A percentile compares a stretch with the other conserved stretches of the same genome.
Conservation (phyloP, 2,888 invertebrate species). For the Sceliomorpha sp. region DNA sequence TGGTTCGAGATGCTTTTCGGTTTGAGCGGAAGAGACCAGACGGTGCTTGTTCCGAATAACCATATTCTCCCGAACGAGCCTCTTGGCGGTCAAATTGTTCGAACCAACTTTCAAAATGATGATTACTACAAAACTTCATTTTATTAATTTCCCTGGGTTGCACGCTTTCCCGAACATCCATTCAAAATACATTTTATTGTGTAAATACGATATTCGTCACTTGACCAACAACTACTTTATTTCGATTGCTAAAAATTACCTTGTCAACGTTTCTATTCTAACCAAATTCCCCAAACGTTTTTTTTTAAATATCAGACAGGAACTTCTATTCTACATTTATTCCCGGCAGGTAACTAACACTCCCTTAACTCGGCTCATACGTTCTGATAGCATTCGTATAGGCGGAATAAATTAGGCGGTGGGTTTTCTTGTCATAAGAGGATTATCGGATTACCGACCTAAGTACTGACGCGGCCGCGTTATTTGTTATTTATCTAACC, state of each 20-base stretch:
- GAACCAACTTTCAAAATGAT: conserved; percentile 18
- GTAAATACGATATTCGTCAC: no score
- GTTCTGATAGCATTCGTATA: conserved; percentile 43
- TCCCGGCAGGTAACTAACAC: conserved; percentile 26
- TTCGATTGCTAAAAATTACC: no score
- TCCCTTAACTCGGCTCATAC: conserved; percentile 38
- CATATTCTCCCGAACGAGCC: conserved; percentile 21
- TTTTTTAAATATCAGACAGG: no score
- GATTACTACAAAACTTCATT: conserved; percentile 22
- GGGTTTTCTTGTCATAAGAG: conserved; percentile 45
- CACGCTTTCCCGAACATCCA: conserved; percentile 9
- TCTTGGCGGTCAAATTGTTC: conserved; percentile 20
- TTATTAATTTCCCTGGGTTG: conserved; percentile 23
- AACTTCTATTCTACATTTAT: conserved; percentile 27
- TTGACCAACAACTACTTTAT: no score
- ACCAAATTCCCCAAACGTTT: no score
- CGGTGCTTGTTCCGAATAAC: conserved; percentile 16
- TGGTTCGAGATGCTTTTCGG: conserved; percentile 6
- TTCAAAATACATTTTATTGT: conserved; percentile 20
- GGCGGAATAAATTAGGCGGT: conserved; percentile 40
- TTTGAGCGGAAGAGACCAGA: conserved; percentile 1
- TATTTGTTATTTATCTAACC: conserved; percentile 38
- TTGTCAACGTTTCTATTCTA: conserved; percentile 34
- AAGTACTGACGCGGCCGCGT: conserved; percentile 31
- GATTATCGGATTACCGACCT: conserved; percentile 39